Percentiles rank a stretch among this genome's conserved stretches.
phyloP scores from a whole-genome alignment of 2,113 vertebrate species.

The Chelonoidis abingdonii region DNA sequence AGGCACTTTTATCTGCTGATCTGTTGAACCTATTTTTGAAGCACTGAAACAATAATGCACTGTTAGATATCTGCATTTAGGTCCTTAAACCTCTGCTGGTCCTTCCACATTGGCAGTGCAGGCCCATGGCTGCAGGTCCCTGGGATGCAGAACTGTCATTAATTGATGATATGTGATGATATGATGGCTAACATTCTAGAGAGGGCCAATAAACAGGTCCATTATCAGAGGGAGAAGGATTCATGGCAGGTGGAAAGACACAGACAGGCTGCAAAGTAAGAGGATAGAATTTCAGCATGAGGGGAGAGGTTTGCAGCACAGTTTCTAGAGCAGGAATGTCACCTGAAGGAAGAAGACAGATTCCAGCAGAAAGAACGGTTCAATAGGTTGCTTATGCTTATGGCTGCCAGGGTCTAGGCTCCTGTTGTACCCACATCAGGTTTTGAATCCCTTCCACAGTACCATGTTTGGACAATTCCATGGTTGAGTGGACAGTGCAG shows the following conservation, averaged over 20 bases:
- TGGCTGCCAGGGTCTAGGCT: too few relatives aligned
- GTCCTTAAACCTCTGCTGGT: neutral
- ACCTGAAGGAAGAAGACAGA: neutral
- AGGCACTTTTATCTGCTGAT: neutral
- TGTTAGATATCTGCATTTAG: neutral
- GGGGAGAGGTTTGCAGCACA: neutral
- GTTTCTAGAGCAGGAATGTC: neutral
- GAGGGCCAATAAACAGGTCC: neutral
- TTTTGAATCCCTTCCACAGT: neutral
- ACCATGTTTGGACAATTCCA: neutral
- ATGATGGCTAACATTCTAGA: neutral
- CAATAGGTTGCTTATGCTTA: too few relatives aligned
- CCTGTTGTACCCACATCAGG: neutral
- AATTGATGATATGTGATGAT: neutral
- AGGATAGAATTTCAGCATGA: neutral
- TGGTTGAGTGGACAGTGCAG: neutral
- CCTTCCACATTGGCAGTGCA: neutral
- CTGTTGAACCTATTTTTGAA: neutral
- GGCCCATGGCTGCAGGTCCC: neutral
- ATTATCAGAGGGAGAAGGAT: neutral
- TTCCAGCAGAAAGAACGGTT: neutral
- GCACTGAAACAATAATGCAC: neutral
- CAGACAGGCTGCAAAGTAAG: neutral
- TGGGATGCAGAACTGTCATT: neutral
- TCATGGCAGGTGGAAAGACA: neutral